Base-by-base conservation (phyloP, 2,113 vertebrate species). In the Diglossa brunneiventris region DNA sequence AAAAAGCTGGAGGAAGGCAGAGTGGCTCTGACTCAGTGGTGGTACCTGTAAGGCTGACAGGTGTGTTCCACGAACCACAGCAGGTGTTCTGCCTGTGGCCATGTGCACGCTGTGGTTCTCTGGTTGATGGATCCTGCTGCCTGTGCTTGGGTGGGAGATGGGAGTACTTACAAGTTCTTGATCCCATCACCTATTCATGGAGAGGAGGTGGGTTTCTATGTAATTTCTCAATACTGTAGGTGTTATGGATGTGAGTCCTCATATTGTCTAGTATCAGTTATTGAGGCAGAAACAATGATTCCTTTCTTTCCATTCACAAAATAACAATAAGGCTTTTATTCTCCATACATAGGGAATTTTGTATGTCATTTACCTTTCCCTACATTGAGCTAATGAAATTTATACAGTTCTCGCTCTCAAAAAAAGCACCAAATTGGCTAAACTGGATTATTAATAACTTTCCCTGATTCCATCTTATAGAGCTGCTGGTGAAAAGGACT, bases 91-190 rank as follows among this genome's bases (percentile, higher is more conserved):
- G 30, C 5, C 1, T 0, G 0, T 80, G 49, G 23, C 79, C 16
- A 0, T 17, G 6, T 35, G 52, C 14, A 6, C 17, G 0, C 19
- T 24, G 1, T 5, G 17, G 4, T 31, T 20, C 35, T 52, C 21
- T 92, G 82, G 23, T 23, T 47, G 52, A 35, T 47, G 27, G 2
- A 4, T 39, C 5, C 4, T 47, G 13, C 50, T 2, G 1, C 49
- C 46, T 7, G 5, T 47, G 26, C 53, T 58, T n/a, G 46, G 20
- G 24, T 1, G 1, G 37, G 63, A 87, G 42, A 17, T 30, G n/a
- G 53, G 26, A 33, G 3, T 62, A 27, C 24, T 30, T 49, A 37
- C 0, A 58, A 13, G 30, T n/a, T 58, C 39, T 47, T 61, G 19
- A 35, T 85, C 21, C 23, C 55, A 33, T 90, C 41, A 62, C 28